phyloP scores from a whole-genome alignment of 2,888 invertebrate species.

The Scaptomyza flava region DNA sequence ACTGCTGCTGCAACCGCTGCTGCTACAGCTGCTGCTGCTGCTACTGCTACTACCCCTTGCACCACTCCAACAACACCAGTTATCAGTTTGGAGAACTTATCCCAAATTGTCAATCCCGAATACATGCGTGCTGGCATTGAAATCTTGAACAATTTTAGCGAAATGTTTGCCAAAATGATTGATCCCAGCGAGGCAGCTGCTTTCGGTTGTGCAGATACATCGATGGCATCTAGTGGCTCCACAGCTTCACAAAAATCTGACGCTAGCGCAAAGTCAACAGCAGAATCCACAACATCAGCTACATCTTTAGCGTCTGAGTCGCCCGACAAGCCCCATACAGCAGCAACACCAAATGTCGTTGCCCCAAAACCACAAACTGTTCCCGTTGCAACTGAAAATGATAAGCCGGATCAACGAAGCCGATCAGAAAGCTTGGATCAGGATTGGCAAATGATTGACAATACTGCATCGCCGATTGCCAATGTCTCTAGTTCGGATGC shows the following conservation, averaged over 20 bases:
- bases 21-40: neutral
- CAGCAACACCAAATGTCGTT: neutral
- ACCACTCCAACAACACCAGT: slow-evolving; percentile 57
- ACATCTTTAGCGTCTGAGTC: slow-evolving; percentile 9
- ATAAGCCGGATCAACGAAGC: slow-evolving; percentile 30
- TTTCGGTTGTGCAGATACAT: slow-evolving; percentile 39
- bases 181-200: slow-evolving; percentile 75
- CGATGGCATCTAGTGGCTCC: slow-evolving; percentile 32
- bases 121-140: slow-evolving; percentile 82
- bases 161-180: slow-evolving; percentile 83
- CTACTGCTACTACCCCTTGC: neutral
- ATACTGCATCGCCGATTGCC: slow-evolving; percentile 38
- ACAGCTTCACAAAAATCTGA: slow-evolving; percentile 24
- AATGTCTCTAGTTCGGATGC: slow-evolving; percentile 36
- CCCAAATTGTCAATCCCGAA: slow-evolving; percentile 78
- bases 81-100: slow-evolving; percentile 65
- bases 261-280: slow-evolving; percentile 15
- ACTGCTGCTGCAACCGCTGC: neutral
- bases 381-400: slow-evolving; percentile 1
- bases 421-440: slow-evolving; percentile 70
- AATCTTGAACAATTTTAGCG: slow-evolving; percentile 83
- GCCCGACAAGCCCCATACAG: neutral
- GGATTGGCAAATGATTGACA: slow-evolving; percentile 82
- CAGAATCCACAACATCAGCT: slow-evolving; percentile 6
- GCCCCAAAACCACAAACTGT: neutral